Evolutionary conservation across 2,797 vertebrate genomes (phyloP), one percentile per base, ranked within the genome.

Genomic region (Acanthurus leucopareius): DNA sequence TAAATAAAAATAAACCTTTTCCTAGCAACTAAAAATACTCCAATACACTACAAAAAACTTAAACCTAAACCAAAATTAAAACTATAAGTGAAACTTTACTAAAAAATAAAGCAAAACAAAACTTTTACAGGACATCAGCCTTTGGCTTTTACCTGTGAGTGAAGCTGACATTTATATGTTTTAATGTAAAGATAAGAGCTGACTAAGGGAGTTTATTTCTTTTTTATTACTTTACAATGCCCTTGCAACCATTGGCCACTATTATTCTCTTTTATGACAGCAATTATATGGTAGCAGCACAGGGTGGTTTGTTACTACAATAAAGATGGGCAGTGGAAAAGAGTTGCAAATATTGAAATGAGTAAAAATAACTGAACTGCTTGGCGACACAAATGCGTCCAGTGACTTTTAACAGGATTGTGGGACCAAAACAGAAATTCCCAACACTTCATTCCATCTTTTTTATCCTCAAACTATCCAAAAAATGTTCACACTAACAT

Each of bases 241-340:
- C 47, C 79, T 86, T 62, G 51, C 52, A 56, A 81, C 65, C 38
- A 73, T 75, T 56, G 81, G 57, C 38, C 9, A 20, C 58, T 73
- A 13, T 56, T 45, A 28, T 57, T 25, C 69, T 44, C n/a, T 64
- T 58, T 79, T 49, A 67, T 19, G 11, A 53, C 49, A 65, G 53
- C 63, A 77, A 10, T 57, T 45, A 54, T 32, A 45, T 16, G 58
- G 14, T 60, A 51, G 67, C 67, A 69, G 51, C 4, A 75, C 77
- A 74, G 81, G 73, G 65, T 82, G 17, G 32, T 71, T 80, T 35
- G 22, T 63, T 57, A 16, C 48, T 72, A 59, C 80, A 73, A 72
- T 60, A 72, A 73, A 44, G 32, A 66, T 3, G 2, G 15, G 17
- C 35, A 63, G 15, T 16, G 15, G n/a, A 65, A 13, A 3, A 20